These are phyloP conservation scores for Diabrotica virgifera DNA, from an alignment of 1,140 invertebrate species.

Conservation along the genomic window DNA sequence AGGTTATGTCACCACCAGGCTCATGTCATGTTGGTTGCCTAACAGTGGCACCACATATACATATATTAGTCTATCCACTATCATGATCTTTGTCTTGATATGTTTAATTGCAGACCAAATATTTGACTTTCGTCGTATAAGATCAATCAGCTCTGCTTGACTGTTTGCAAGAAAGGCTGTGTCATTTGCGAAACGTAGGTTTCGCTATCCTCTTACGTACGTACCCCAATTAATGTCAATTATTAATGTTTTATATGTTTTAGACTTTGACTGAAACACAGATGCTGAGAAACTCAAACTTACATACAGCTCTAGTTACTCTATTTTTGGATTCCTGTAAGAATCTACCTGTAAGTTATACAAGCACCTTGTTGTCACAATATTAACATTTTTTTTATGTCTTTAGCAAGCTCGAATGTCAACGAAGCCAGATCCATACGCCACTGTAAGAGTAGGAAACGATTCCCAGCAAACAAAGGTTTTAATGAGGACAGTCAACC, in stretches of 20 bases:
- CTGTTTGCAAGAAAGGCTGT: too few relatives aligned
- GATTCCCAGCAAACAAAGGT: slow-evolving; percentile 67
- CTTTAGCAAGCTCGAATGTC: slow-evolving; percentile 62
- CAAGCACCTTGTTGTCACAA: neutral
- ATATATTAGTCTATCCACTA: too few relatives aligned
- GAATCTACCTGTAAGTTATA: slow-evolving; percentile 75
- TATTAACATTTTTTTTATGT: slow-evolving; percentile 3
- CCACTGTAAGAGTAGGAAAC: slow-evolving; percentile 68
- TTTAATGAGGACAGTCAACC: slow-evolving; percentile 68
- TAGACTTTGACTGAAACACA: slow-evolving; percentile 75
- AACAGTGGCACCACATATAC: too few relatives aligned
- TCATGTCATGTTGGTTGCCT: too few relatives aligned
- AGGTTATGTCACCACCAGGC: too few relatives aligned
- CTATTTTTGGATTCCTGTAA: slow-evolving; percentile 88
- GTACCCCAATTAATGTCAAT: neutral
- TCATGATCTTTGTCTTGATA: too few relatives aligned
- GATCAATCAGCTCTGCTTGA: too few relatives aligned
- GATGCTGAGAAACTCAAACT: slow-evolving; percentile 67
- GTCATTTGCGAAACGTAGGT: too few relatives aligned
- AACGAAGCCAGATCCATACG: slow-evolving; percentile 76
- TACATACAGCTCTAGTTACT: slow-evolving; percentile 74
- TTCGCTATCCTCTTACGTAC: too few relatives aligned
- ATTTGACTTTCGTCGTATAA: too few relatives aligned
- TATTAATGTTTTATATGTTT: slow-evolving; percentile 22
- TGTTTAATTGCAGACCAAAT: too few relatives aligned